Evolutionary conservation across 2,888 invertebrate genomes (phyloP).

Genomic region (Cryptops parisi): DNA sequence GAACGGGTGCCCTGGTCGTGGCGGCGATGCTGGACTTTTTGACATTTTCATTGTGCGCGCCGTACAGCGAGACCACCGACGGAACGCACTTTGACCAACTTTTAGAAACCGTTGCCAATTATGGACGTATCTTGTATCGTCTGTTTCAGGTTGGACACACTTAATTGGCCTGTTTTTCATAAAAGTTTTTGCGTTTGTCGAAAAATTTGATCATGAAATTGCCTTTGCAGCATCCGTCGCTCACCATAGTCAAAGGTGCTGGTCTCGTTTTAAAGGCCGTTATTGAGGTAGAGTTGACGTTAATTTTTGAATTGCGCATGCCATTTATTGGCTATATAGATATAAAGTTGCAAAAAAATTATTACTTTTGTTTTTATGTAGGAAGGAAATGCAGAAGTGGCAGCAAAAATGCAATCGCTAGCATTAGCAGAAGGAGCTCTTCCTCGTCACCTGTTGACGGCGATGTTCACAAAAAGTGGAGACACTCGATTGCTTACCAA

Average conservation of each 20-base stretch:
- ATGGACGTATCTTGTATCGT: constrained; percentile 79
- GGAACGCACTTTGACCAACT: constrained; percentile 88
- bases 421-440: constrained; percentile 93
- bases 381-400: constrained; percentile 84
- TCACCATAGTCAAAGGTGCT: constrained; percentile 97
- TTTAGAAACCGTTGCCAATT: constrained; percentile 81
- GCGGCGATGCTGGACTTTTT: constrained; percentile 96
- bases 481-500: constrained; percentile 74
- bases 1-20: constrained; percentile 89
- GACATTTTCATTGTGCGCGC: constrained; percentile 94
- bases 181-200: no score
- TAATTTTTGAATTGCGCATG: background rate
- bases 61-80: constrained; percentile 98
- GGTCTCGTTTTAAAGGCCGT: constrained; percentile 93
- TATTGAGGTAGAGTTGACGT: constrained; percentile 49
- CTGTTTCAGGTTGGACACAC: constrained; percentile 60
- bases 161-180: background rate
- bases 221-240: constrained; percentile 68
- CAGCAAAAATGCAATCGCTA: constrained; percentile 85
- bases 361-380: constrained; percentile 17
- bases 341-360: no score
- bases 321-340: background rate
- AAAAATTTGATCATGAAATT: no score
- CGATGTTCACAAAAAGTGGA: constrained; percentile 62
- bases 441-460: constrained; percentile 77